Evolutionary conservation across 2,113 vertebrate species (phyloP), one percentile per base, ranked within the genome.

Genomic region (Mirza zaza): DNA sequence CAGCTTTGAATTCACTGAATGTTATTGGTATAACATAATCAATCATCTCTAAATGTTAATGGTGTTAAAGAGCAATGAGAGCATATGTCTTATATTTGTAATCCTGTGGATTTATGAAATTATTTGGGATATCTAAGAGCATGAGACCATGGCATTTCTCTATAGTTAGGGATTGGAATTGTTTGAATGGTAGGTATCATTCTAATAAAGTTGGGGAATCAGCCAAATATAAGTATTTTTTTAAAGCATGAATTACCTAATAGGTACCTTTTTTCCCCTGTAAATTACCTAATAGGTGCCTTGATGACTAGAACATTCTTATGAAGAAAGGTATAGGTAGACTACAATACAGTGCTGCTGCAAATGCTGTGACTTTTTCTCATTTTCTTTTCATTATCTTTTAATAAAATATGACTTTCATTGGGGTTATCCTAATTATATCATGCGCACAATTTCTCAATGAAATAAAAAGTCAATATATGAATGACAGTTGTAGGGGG

Each of bases 1-100:
- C 97, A 98, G 98, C 98, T 98, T 98, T 98, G 98, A 98, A 98
- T 98, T 98, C 97, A 97, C 97, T 97, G 98, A 98, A 98, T 98
- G 97, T 98, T 98, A 97, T 93, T 98, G 98, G 97, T 98, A 96
- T 98, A 98, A 97, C 94, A 97, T 97, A 84, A 97, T 98, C 97
- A 98, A 98, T 99, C 98, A 98, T 98, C 98, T 98, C 98, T 99
- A 98, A 98, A 99, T 98, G 98, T 98, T 98, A 98, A 98, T 98
- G 98, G 98, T 98, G 98, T 98, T 98, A 98, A 98, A 98, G 98
- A 98, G 98, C 98, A 98, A 98, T 90, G 98, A 98, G 97, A 99
- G 97, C 98, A 98, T 98, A 98, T 98, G 98, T 98, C 98, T 98
- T 98, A 98, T 98, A 98, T 98, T 98, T 98, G 98, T 98, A 98